Conservation (phyloP, 1,140 invertebrate species). For the Hirudo medicinalis region DNA sequence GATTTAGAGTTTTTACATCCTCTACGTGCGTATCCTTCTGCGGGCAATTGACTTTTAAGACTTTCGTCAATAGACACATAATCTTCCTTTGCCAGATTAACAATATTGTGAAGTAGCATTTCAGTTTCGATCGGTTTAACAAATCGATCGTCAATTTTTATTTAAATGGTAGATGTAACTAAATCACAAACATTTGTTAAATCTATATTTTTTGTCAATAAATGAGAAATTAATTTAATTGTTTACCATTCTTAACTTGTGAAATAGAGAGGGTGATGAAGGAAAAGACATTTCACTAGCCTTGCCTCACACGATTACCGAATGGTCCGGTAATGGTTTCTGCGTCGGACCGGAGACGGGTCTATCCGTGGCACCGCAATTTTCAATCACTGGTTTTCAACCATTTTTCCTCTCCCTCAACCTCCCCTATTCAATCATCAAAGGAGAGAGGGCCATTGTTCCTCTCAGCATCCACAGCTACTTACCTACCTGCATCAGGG, state of each 20-base stretch:
- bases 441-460: conserved; percentile 75
- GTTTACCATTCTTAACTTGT: background rate
- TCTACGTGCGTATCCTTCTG: too few species aligned
- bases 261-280: background rate
- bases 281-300: conserved; percentile 2
- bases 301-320: conserved; percentile 77
- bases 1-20: too few species aligned
- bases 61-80: too few species aligned
- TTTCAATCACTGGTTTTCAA: conserved; percentile 64
- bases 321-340: conserved; percentile 84
- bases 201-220: too few species aligned
- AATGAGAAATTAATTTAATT: too few species aligned
- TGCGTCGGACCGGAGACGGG: conserved; percentile 56
- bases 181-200: too few species aligned
- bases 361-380: conserved; percentile 56
- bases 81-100: too few species aligned
- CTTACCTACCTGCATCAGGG: conserved; percentile 51
- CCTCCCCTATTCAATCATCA: conserved; percentile 73
- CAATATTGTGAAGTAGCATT: too few species aligned
- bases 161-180: too few species aligned
- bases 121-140: too few species aligned
- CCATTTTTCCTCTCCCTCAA: conserved; percentile 73
- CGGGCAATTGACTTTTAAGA: too few species aligned
- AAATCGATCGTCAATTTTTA: too few species aligned
- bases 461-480: conserved; percentile 87